Percentiles rank a stretch among this genome's conserved stretches.
Conservation (phyloP, 2,797 vertebrate species). For the Glossophaga mutica region DNA sequence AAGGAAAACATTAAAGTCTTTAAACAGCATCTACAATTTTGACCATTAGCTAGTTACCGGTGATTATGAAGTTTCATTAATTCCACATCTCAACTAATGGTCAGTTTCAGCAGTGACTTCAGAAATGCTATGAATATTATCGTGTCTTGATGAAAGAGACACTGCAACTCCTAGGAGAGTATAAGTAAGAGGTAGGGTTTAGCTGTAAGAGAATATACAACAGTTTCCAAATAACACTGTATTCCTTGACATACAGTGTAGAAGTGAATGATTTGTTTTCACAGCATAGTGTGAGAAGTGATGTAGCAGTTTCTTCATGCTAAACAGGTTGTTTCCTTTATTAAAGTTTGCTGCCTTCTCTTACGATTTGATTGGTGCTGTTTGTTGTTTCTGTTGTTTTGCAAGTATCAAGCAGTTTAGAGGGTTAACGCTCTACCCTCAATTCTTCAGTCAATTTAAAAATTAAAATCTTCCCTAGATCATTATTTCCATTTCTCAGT, state of each 20-base stretch:
- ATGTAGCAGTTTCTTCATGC: constrained; percentile 76
- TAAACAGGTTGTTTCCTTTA: constrained; percentile 72
- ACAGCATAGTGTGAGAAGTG: constrained; percentile 62
- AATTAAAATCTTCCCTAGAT: constrained; percentile 24
- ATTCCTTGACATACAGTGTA: constrained; percentile 69
- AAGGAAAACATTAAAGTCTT: constrained; percentile 1
- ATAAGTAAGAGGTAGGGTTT: constrained; percentile 54
- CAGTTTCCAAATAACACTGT: constrained; percentile 73
- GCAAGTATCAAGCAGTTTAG: constrained; percentile 28
- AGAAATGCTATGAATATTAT: not conserved
- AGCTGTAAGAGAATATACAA: constrained; percentile 55
- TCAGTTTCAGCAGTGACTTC: constrained; percentile 69
- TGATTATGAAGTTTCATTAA: not conserved
- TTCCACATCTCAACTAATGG: not conserved
- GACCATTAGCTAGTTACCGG: not conserved
- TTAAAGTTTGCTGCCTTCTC: constrained; percentile 70
- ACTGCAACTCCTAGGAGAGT: constrained; percentile 54
- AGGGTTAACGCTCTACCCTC: constrained; percentile 42
- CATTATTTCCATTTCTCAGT: not conserved
- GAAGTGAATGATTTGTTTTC: constrained; percentile 76
- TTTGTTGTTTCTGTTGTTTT: constrained; percentile 53
- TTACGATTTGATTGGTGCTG: constrained; percentile 9
- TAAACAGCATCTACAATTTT: not conserved
- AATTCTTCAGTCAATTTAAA: constrained; percentile 29
- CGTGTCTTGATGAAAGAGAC: constrained; percentile 70